Evolutionary conservation across 2,888 invertebrate species (phyloP).

Genomic region (Osmoderma eremita): DNA sequence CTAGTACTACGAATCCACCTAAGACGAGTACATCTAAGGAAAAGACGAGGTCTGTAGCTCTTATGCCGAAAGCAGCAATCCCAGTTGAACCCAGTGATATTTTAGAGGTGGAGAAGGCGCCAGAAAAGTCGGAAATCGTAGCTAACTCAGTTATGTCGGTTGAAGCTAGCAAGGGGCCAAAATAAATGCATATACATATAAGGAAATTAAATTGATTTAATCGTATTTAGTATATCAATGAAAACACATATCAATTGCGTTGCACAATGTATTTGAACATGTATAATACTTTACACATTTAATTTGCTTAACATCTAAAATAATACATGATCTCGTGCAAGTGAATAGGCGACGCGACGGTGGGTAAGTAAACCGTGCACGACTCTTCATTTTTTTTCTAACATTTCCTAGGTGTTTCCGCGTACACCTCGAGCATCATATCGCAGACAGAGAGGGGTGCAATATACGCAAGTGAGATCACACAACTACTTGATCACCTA

Average conservation of each 20-base stretch:
- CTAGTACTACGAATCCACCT: background rate
- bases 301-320: constrained; percentile 52
- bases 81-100: constrained; percentile 15
- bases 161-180: constrained; percentile 20
- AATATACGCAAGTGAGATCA: constrained; percentile 57
- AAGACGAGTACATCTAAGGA: constrained; percentile 8
- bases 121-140: background rate
- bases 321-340: constrained; percentile 55
- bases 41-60: constrained; percentile 25
- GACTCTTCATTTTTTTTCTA: constrained; percentile 22
- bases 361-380: constrained; percentile 45
- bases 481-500: constrained; percentile 54
- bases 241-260: constrained; percentile 41
- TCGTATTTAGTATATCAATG: background rate
- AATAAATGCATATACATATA: constrained; percentile 7
- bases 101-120: constrained; percentile 15
- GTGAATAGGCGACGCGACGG: constrained; percentile 47
- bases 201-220: background rate
- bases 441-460: constrained; percentile 53
- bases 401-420: constrained; percentile 17
- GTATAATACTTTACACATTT: constrained; percentile 45
- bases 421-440: constrained; percentile 43
- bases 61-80: constrained; percentile 40
- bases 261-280: constrained; percentile 48
- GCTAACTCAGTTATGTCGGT: constrained; percentile 29